These are phyloP conservation scores for Cyclopterus lumpus DNA, from an alignment of 2,797 vertebrate species.

Conservation along the genomic window DNA sequence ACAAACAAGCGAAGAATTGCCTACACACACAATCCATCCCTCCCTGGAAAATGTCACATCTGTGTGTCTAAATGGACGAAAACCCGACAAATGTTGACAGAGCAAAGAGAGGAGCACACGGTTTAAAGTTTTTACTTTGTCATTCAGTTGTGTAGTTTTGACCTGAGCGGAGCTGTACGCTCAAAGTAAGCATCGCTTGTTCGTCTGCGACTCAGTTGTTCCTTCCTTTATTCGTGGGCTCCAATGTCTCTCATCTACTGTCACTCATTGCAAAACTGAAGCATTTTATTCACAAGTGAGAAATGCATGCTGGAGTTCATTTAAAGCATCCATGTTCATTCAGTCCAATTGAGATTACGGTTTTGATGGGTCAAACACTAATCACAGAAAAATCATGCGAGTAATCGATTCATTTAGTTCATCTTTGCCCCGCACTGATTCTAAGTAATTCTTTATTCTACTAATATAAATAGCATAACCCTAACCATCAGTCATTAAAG, in stretches of 20 bases:
- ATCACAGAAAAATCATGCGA: too few species aligned
- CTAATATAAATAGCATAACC: neutral
- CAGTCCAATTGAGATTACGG: neutral
- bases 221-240: neutral
- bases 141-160: neutral
- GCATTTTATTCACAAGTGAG: neutral
- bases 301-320: neutral
- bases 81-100: slow-evolving; percentile 2
- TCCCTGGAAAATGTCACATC: neutral
- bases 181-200: neutral
- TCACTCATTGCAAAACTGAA: neutral
- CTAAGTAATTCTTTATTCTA: neutral
- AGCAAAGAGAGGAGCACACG: neutral
- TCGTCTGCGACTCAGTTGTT: neutral
- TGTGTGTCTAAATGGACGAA: neutral
- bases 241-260: neutral
- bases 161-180: neutral
- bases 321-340: neutral
- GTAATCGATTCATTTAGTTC: too few species aligned
- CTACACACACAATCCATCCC: neutral
- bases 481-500: neutral
- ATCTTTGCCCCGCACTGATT: too few species aligned
- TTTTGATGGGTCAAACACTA: too few species aligned
- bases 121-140: neutral
- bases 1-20: neutral